Evolutionary conservation across 2,797 vertebrate genomes (phyloP), one percentile per base, ranked within the genome.

Genomic region (Gymnoscopelus braueri): DNA sequence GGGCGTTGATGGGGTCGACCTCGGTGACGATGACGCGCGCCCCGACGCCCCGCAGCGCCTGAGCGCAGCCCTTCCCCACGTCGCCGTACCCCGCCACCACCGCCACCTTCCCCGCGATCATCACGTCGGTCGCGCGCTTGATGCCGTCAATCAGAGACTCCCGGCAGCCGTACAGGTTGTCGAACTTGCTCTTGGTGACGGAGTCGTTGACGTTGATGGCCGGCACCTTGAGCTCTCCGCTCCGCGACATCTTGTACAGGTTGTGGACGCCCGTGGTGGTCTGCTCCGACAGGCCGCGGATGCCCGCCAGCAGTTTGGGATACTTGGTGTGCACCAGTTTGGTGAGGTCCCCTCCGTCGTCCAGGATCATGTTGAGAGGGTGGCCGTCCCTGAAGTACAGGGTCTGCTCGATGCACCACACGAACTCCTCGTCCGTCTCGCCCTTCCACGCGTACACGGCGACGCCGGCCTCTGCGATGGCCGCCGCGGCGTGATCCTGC

Each of bases 101-200:
- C 0, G 97, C 98, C 2, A 99, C 97, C 71, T 99, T 99, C 2
- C 98, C 98, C 0, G 98, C 98, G 15, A 99, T 98, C 98, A 99
- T 99, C 65, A 99, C 97, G 2, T 99, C 98, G 0, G 98, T 99
- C 72, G 98, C 98, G 19, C 97, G 91, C 85, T 99, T 99, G 91
- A 99, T 99, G 35, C 98, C 98, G 19, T 99, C 98, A 0, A 99
- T 97, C 74, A 99, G 95, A 44, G 96, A 98, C 91, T 99, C 98
- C 32, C 98, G 93, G 94, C 98, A 99, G 75, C 98, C 98, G 55
- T 99, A 99, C 50, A 99, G 94, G 93, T 99, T 99, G 88, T 99
- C 98, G 59, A 99, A 99, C 82, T 99, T 99, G 75, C 98, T 99
- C 98, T 99, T 99, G n/a, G 98, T 99, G 81, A 99, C 97, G 0